Percentiles rank a stretch among this genome's conserved stretches.
These are phyloP conservation scores for Tenthredo livida DNA, from an alignment of 2,888 invertebrate species.

Conservation along the genomic window DNA sequence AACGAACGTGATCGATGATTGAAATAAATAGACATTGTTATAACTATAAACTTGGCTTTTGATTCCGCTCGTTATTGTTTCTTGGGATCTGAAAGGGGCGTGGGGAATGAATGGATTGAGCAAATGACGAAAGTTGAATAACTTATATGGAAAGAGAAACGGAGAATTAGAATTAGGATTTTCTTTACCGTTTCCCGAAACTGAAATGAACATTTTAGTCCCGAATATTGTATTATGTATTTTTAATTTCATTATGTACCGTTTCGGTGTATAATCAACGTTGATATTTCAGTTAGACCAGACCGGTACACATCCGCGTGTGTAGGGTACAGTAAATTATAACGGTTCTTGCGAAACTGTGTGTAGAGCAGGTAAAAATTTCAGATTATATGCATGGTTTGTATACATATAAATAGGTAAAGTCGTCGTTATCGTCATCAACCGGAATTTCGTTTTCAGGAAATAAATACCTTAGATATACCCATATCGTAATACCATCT, in stretches of 20 bases:
- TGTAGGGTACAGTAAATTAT: not conserved
- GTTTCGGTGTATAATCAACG: not conserved
- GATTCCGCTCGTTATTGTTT: not conserved
- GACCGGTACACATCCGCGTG: not conserved
- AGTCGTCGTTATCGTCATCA: not conserved
- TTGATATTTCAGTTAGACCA: not conserved
- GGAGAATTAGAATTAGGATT: not conserved
- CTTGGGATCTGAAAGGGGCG: not conserved
- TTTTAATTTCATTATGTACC: not conserved
- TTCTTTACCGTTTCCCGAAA: not conserved
- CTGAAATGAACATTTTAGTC: not conserved
- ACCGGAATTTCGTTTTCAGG: not conserved
- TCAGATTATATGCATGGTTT: not conserved
- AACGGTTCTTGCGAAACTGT: conserved; percentile 27
- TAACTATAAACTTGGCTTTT: not conserved
- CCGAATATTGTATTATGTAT: not conserved
- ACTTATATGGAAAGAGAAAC: not conserved
- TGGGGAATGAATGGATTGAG: not conserved
- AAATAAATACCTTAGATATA: conserved; percentile 3
- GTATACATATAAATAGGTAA: not conserved
- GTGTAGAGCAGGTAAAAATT: conserved; percentile 3
- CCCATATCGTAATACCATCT: not conserved
- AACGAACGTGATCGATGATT: not conserved
- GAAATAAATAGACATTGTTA: not conserved
- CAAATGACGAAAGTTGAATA: not conserved